Evolutionary conservation across 2,888 invertebrate genomes (phyloP), one percentile per base, ranked within the genome.

Genomic region (Phyto melanocephala): DNA sequence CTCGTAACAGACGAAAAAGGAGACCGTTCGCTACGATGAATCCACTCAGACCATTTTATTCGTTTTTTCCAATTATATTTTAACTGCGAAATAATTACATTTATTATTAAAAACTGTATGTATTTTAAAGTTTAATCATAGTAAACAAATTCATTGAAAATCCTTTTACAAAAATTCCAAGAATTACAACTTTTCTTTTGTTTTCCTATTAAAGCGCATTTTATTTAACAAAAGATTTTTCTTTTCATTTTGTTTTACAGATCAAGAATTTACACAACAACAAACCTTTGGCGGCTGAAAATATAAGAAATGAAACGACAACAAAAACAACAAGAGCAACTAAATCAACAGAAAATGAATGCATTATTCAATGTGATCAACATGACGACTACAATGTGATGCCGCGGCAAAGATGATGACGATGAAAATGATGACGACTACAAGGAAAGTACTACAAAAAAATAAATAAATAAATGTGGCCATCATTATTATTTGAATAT

Each of bases 331-430:
- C 33, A 54, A 8, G 22, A 20, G 20, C 33, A 54, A 28, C 35
- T n/a, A 65, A 20, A 22, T 37, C 63, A 40, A 17, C 37, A 42
- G 52, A 63, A 52, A 47, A 77, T 42, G 60, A 79, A 82, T 82
- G 82, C 79, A 82, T 82, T 82, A 82, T 82, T 82, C 82, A 82
- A 82, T 82, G 82, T 82, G 62, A 82, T 82, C 82, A 82, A 82
- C 79, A 82, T 82, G 82, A 79, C 82, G 82, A 82, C 79, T 75
- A 82, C 82, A 82, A 75, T 82, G 79, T 54, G 82, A 71, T 62
- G 74, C 78, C 81, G 28, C 28, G 78, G 81, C 81, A 82, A 79
- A 75, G 74, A 79, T 79, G 82, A 82, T 71, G 82, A 79, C 79
- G 35, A 58, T 82, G 71, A 71, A 79, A 75, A 82, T 80, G 77